Evolutionary conservation across 2,888 invertebrate genomes (phyloP).

Genomic region (Emmelina monodactyla): DNA sequence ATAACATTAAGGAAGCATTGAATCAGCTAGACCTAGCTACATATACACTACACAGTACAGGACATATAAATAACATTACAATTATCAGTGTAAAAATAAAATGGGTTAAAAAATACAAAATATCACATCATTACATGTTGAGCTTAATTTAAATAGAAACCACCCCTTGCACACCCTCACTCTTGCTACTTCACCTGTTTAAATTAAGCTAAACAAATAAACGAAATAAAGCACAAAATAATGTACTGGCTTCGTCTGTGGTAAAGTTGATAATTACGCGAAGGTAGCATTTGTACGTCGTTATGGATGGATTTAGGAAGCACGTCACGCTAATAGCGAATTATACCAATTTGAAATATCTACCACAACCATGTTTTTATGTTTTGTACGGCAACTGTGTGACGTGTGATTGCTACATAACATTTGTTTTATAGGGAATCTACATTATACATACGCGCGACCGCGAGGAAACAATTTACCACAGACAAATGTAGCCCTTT

Average conservation of each 20-base stretch:
- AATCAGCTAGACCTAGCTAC: slow-evolving; percentile 32
- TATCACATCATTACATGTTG: slow-evolving; percentile 66
- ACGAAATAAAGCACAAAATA: slow-evolving; percentile 29
- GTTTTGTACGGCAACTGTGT: slow-evolving; percentile 46
- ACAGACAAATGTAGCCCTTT: slow-evolving; percentile 26
- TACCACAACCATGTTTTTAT: slow-evolving; percentile 63
- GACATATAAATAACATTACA: slow-evolving; percentile 41
- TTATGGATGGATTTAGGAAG: slow-evolving; percentile 25
- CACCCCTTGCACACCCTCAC: slow-evolving; percentile 19
- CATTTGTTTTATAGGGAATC: slow-evolving; percentile 12
- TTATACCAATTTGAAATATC: slow-evolving; percentile 60
- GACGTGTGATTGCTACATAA: slow-evolving; percentile 34
- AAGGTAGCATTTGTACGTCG: slow-evolving; percentile 18
- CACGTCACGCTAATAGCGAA: slow-evolving; percentile 44
- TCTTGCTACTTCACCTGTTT: slow-evolving; percentile 30
- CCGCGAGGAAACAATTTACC: slow-evolving; percentile 24
- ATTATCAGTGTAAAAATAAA: slow-evolving; percentile 34
- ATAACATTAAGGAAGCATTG: slow-evolving; percentile 56
- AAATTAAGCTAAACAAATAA: slow-evolving; percentile 65
- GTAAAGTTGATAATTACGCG: slow-evolving; percentile 24
- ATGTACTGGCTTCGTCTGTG: slow-evolving; percentile 23
- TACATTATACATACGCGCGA: slow-evolving; percentile 21
- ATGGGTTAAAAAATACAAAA: slow-evolving; percentile 59
- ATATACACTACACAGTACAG: slow-evolving; percentile 21
- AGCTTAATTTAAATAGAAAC: slow-evolving; percentile 61